Percentiles rank a stretch among this genome's conserved stretches.
These are phyloP conservation scores for Ypsolopha scabrella DNA, from an alignment of 2,888 invertebrate species.

Conservation along the genomic window DNA sequence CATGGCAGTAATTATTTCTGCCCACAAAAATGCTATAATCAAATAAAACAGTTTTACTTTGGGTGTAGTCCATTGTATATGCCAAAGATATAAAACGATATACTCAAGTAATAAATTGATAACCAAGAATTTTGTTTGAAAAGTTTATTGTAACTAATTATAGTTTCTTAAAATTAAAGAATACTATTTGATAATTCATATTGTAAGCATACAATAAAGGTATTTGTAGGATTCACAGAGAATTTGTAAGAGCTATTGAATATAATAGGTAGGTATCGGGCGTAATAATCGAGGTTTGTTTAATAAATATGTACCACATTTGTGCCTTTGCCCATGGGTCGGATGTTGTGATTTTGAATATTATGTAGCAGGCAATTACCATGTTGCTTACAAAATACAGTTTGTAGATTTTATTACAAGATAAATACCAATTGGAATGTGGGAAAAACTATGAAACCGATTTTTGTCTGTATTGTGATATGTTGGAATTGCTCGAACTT, in stretches of 20 bases:
- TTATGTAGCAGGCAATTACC: neutral
- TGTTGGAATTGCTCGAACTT: neutral
- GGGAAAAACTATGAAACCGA: neutral
- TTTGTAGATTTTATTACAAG: neutral
- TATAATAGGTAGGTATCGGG: conserved; percentile 30
- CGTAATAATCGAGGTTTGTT: conserved; percentile 14
- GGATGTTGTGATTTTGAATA: conserved; percentile 45
- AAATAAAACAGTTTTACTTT: too few relatives aligned
- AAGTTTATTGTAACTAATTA: neutral
- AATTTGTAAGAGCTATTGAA: neutral
- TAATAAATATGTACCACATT: conserved; percentile 43
- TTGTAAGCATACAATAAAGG: neutral
- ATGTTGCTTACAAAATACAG: neutral
- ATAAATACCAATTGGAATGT: neutral
- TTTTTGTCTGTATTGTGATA: neutral
- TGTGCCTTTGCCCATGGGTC: conserved; percentile 59
- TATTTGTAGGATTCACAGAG: neutral
- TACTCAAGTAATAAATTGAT: conserved; percentile 4
- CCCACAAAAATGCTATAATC: too few relatives aligned
- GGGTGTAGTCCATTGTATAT: neutral
- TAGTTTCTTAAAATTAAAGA: neutral
- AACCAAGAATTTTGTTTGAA: conserved; percentile 1
- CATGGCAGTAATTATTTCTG: too few relatives aligned
- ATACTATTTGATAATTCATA: neutral
- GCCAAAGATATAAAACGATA: conserved; percentile 8